These are phyloP conservation scores for Microplitis deprimator DNA, from an alignment of 2,888 invertebrate genomes.

Conservation along the genomic window DNA sequence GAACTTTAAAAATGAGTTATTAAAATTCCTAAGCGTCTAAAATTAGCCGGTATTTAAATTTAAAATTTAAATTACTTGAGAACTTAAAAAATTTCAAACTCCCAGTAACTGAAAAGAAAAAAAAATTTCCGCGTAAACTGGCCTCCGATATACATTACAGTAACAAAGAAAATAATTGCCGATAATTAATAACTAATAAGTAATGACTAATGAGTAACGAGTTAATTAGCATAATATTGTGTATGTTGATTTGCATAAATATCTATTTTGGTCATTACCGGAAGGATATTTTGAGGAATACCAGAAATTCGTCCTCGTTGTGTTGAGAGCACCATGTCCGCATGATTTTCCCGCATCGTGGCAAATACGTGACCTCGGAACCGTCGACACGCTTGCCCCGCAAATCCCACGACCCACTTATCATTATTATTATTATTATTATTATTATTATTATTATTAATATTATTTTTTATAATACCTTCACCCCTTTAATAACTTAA, in stretches of 20 bases:
- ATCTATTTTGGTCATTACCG: constrained; percentile 32
- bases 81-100: no score
- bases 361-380: constrained; percentile 48
- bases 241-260: constrained; percentile 38
- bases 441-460: constrained; percentile 24
- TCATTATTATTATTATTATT: constrained; percentile 33
- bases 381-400: constrained; percentile 43
- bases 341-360: constrained; percentile 43
- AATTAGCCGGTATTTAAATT: constrained; percentile 23
- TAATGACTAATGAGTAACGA: no score
- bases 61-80: no score
- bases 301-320: constrained; percentile 8
- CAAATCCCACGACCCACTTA: constrained; percentile 48
- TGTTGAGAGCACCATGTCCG: constrained; percentile 14
- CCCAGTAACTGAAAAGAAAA: no score
- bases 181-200: no score
- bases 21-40: constrained; percentile 21
- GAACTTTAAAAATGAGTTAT: background rate
- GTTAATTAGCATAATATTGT: constrained; percentile 25
- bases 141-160: no score
- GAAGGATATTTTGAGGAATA: constrained; percentile 2
- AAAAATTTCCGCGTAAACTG: no score
- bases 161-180: no score
- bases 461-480: constrained; percentile 9
- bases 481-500: constrained; percentile 16